Conservation (phyloP, 2,797 vertebrate species). For the Perodicticus potto region DNA sequence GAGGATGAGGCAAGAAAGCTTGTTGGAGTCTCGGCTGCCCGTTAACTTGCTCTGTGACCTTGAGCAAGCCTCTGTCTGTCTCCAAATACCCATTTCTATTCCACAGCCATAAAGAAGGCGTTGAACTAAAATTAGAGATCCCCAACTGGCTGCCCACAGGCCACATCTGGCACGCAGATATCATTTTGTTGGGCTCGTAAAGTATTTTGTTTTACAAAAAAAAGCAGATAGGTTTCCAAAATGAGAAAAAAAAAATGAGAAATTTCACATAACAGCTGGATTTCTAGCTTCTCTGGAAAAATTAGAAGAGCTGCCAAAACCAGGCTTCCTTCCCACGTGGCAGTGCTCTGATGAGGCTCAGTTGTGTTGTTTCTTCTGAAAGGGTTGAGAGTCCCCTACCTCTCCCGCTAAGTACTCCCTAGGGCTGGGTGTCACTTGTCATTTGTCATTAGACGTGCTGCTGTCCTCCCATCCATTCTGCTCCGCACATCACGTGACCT, state of each 20-base stretch:
- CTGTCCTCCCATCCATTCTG: not conserved
- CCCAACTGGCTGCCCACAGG: not conserved
- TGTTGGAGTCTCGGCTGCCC: not conserved
- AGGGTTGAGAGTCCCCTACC: rapidly evolving
- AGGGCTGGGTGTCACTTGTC: not conserved
- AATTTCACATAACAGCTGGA: slow-evolving; percentile 74
- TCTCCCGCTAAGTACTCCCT: not conserved
- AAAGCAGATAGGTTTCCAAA: slow-evolving; percentile 58
- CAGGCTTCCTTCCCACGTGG: not conserved
- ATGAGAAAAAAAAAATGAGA: not conserved
- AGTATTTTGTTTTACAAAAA: slow-evolving; percentile 49
- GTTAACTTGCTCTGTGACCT: not conserved
- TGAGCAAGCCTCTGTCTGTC: not conserved
- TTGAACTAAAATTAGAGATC: slow-evolving; percentile 58
- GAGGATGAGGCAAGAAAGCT: not conserved
- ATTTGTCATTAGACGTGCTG: not conserved
- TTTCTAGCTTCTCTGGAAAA: slow-evolving; percentile 46
- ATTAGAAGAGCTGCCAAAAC: not conserved
- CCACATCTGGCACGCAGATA: slow-evolving; percentile 49
- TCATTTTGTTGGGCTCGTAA: slow-evolving; percentile 55
- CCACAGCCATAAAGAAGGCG: not conserved
- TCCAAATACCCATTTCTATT: not conserved
- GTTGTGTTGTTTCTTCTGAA: not conserved
- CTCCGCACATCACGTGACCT: too few species aligned
- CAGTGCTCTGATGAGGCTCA: rapidly evolving